A percentile compares a stretch with the other conserved stretches of the same genome.
phyloP scores from a whole-genome alignment of 2,113 vertebrate genomes.

The Danio rerio region GRCz12tu NC_133180.1:54557001-54557500 shows the following conservation, averaged over 20 bases:
- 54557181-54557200: slow-evolving; percentile 43
- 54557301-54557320: slow-evolving; percentile 79
- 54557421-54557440: slow-evolving; percentile 58
- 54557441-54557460: slow-evolving; percentile 70
- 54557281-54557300: slow-evolving; percentile 82
- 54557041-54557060: no score
- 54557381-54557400: slow-evolving; percentile 80
- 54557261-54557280: slow-evolving; percentile 73
- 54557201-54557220: slow-evolving; percentile 65
- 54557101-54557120: neutral
- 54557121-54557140: slow-evolving; percentile 24
- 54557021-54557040: no score
- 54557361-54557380: slow-evolving; percentile 81
- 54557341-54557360: slow-evolving; percentile 77
- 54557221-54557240: slow-evolving; percentile 79
- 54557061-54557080: slow-evolving; percentile 24
- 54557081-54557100: slow-evolving; percentile 30
- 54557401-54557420: slow-evolving; percentile 56
- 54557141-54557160: no score
- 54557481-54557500: slow-evolving; percentile 48
- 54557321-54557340: slow-evolving; percentile 87
- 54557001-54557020: no score
- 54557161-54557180: slow-evolving; percentile 3
- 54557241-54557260: slow-evolving; percentile 66
- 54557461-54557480: slow-evolving; percentile 52